Base-by-base conservation (phyloP, 2,888 invertebrate genomes). In the Neria commutata region DNA sequence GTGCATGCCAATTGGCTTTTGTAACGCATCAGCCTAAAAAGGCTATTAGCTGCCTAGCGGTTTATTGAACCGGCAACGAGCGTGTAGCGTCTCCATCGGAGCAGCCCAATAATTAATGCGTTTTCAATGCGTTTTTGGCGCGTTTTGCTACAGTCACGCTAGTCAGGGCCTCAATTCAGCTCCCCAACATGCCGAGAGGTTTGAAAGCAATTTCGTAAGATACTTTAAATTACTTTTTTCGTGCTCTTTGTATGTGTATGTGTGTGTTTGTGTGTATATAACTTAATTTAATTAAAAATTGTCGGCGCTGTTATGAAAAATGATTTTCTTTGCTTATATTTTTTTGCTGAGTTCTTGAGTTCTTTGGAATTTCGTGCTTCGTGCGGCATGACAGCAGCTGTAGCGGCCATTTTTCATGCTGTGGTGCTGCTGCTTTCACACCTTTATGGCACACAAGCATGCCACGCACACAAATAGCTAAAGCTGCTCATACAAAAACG, bases 331-430 rank as follows among this genome's bases (percentile, higher is more conserved):
- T 14, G 37, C 37, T 37, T 11, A 10, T 37, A n/a, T 37, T 37
- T 37, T 11, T 14, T 4, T n/a, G 37, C 4, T 37, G 8, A 29
- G 29, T 29, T 29, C 11, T 29, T 5, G 6, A 8, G 5, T 29
- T 29, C 5, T 29, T 5, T 37, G n/a, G n/a, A n/a, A n/a, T n/a
- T n/a, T n/a, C n/a, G n/a, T n/a, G n/a, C n/a, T n/a, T n/a, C n/a
- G 37, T 37, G 37, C 37, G 37, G 37, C 37, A 37, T 37, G 37
- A 37, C 37, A 37, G n/a, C 8, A 37, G 37, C 37, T n/a, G 37
- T n/a, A n/a, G 14, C 37, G 37, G 37, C 37, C 8, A 37, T 37
- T 37, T 14, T 14, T 29, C 29, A 29, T 37, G n/a, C n/a, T n/a
- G n/a, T n/a, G n/a, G n/a, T n/a, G n/a, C n/a, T n/a, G n/a, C n/a